A percentile compares a stretch with the other conserved stretches of the same genome.
These are phyloP conservation scores for Ceratina australensis DNA, from an alignment of 1,140 invertebrate species.

Conservation along the genomic window DNA sequence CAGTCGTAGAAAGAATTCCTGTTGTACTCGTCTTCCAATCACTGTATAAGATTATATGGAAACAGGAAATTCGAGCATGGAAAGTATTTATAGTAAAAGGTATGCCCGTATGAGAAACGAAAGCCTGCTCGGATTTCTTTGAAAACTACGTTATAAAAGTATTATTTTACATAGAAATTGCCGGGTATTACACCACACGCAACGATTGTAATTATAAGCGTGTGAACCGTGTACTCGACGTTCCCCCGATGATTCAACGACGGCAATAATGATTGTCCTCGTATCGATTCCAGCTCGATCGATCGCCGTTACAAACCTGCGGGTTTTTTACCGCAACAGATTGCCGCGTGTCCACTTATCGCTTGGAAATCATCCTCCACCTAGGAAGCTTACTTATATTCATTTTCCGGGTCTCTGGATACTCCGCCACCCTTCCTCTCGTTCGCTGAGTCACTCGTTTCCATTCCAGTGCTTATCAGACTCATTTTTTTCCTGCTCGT, in stretches of 20 bases:
- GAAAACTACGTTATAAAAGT: no score
- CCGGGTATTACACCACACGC: no score
- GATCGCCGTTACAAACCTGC: background rate
- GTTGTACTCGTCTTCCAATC: no score
- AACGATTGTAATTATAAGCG: background rate
- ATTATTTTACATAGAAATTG: no score
- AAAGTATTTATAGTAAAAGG: no score
- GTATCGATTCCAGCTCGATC: slow-evolving; percentile 21
- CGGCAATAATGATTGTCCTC: slow-evolving; percentile 7
- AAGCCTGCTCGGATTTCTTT: no score
- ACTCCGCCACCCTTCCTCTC: background rate
- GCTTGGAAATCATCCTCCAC: background rate
- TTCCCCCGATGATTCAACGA: slow-evolving; percentile 39
- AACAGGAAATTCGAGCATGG: no score
- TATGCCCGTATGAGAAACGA: no score
- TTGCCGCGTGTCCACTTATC: background rate
- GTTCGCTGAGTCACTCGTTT: background rate
- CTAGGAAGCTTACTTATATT: slow-evolving; percentile 1
- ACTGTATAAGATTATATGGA: no score
- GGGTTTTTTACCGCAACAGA: background rate
- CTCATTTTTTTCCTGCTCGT: background rate
- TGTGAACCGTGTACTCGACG: background rate
- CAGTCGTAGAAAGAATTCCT: no score
- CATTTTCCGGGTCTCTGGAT: background rate
- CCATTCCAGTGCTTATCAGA: background rate